Evolutionary conservation across 2,113 vertebrate genomes (phyloP).

Genomic region (Seriola aureovittata): DNA sequence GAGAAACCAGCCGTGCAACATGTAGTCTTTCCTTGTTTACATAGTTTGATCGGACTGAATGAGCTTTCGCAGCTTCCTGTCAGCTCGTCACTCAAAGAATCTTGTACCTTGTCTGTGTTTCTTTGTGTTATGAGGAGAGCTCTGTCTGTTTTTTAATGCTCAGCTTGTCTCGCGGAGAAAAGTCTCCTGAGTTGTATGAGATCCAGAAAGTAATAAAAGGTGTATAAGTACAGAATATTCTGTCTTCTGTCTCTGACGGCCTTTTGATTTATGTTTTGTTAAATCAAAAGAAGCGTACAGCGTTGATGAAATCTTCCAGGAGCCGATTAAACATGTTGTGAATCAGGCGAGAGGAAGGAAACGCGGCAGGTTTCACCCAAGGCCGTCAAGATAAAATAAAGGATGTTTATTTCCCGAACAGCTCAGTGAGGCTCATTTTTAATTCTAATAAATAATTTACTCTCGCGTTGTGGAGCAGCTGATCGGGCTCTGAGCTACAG

Average conservation of each 20-base stretch:
- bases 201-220: background rate
- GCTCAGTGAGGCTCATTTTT: background rate
- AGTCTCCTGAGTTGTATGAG: background rate
- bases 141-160: background rate
- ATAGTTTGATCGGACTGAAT: constrained; percentile 11
- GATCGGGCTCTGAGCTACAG: background rate
- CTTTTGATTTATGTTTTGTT: constrained; percentile 8
- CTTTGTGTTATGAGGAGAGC: background rate
- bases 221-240: background rate
- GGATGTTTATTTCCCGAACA: constrained; percentile 41
- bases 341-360: constrained; percentile 24
- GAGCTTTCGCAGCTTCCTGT: background rate
- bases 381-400: background rate
- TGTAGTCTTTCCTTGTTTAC: constrained; percentile 39
- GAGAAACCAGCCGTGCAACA: constrained; percentile 58
- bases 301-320: constrained; percentile 21
- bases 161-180: background rate
- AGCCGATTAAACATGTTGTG: constrained; percentile 7
- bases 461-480: background rate
- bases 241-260: background rate
- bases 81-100: background rate
- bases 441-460: constrained; percentile 24
- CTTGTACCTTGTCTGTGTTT: background rate
- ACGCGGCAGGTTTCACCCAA: constrained; percentile 1
- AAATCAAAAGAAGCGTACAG: background rate